Evolutionary conservation across 2,797 vertebrate genomes (phyloP), one percentile per base, ranked within the genome.

Genomic region (Enteromius anoplus): DNA sequence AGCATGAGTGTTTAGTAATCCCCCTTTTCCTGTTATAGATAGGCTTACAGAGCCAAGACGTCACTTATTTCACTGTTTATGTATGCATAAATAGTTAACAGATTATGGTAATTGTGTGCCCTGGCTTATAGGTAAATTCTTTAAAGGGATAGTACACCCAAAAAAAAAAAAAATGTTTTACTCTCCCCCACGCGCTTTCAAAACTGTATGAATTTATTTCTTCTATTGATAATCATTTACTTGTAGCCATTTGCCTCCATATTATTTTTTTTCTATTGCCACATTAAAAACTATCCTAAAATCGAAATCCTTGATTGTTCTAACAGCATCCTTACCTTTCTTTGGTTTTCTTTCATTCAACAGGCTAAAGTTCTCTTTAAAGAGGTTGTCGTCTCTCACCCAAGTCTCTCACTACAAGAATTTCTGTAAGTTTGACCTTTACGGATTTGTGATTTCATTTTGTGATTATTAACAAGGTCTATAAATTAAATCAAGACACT

Each of bases 361-460:
- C 84, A 96, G 95, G 94, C 95, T 77, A 91, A 90, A 89, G 89
- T 91, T 5, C 91, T 96, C 79, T 93, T 95, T 84, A 90, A 79
- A 69, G 81, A 89, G 64, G 58, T 88, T 19, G 75, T 86, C 78
- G 58, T 88, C 1, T 58, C 23, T 4, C 85, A 86, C 14, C 80
- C 86, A 86, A 84, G 86, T 19, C 32, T 91, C 21, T 84, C 87
- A 49, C 60, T 78, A 47, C 65, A 84, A 4, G 58, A 88, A 8
- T 89, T 95, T 47, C 75, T 89, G 94, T 95, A 80, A 93, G 94
- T 93, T 71, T 32, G 8, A 5, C 14, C 60, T 81, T 42, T 17
- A 37, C 23, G 10, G 49, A 79, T 64, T 34, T 73, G 5, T 45
- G 15, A 32, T 9, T 51, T n/a, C 6, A 47, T 72, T 55, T 58